phyloP scores from a whole-genome alignment of 2,888 invertebrate species.

The Drosophila quinaria region DNA sequence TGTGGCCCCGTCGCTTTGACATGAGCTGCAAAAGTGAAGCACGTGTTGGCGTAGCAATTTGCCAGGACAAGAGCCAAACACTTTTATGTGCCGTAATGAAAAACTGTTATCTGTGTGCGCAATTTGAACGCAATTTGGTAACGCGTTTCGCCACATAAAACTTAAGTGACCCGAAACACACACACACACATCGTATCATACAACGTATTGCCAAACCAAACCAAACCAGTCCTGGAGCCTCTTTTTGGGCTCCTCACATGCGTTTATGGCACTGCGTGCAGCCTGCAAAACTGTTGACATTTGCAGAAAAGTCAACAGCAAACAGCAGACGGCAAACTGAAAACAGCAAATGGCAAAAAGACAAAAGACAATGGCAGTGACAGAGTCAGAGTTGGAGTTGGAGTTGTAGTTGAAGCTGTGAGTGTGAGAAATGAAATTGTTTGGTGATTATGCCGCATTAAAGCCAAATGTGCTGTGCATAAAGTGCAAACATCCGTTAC shows the following conservation, averaged over 20 bases:
- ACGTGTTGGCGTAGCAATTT: constrained; percentile 82
- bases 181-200: constrained; percentile 16
- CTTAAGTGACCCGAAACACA: constrained; percentile 80
- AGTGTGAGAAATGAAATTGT: constrained; percentile 79
- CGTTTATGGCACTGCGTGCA: constrained; percentile 69
- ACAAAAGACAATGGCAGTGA: constrained; percentile 40
- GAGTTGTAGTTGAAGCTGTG: constrained; percentile 7
- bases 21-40: constrained; percentile 79
- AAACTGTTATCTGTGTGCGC: constrained; percentile 81
- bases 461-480: constrained; percentile 77
- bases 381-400: constrained; percentile 10
- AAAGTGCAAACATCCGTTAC: constrained; percentile 70
- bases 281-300: constrained; percentile 76
- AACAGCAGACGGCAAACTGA: constrained; percentile 30
- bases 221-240: constrained; percentile 8
- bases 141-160: constrained; percentile 82
- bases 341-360: constrained; percentile 35
- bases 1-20: constrained; percentile 48
- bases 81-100: constrained; percentile 81
- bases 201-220: constrained; percentile 10
- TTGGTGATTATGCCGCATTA: constrained; percentile 80
- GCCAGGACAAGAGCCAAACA: constrained; percentile 64
- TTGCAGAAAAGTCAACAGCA: constrained; percentile 63
- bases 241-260: constrained; percentile 26
- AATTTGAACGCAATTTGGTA: constrained; percentile 81